Percentiles rank a stretch among this genome's conserved stretches.
Conservation (phyloP, 2,888 invertebrate genomes). For the Pristionchus exspectatus region DNA sequence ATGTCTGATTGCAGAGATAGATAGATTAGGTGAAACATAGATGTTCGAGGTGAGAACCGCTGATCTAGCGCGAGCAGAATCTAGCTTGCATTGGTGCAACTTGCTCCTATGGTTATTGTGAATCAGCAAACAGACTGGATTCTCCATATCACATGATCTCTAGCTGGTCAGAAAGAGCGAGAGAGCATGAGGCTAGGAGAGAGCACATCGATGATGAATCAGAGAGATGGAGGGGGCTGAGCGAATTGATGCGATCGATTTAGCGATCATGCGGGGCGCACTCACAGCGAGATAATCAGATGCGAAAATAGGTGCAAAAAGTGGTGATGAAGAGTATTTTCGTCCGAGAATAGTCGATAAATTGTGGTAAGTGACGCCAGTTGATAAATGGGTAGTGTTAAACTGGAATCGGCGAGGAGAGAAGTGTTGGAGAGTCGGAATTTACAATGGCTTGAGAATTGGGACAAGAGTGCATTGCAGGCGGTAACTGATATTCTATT, state of each 20-base stretch:
- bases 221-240: background rate
- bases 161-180: too few species aligned
- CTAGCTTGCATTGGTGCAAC: background rate
- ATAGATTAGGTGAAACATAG: background rate
- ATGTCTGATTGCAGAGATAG: background rate
- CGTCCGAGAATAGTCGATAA: background rate
- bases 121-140: background rate
- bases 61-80: background rate
- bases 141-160: too few species aligned
- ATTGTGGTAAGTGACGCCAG: background rate
- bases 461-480: too few species aligned
- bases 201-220: background rate
- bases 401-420: background rate
- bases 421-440: background rate
- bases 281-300: background rate
- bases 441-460: background rate
- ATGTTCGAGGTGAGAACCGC: background rate
- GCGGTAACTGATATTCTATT: background rate
- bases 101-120: background rate
- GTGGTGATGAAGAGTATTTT: background rate
- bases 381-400: too few species aligned
- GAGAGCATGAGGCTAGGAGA: background rate
- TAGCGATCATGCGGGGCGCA: background rate
- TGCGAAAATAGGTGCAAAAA: slow-evolving; percentile 11
- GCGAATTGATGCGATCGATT: background rate